Evolutionary conservation across 2,113 vertebrate genomes (phyloP), one percentile per base, ranked within the genome.

Genomic region (Bostrychus sinensis): DNA sequence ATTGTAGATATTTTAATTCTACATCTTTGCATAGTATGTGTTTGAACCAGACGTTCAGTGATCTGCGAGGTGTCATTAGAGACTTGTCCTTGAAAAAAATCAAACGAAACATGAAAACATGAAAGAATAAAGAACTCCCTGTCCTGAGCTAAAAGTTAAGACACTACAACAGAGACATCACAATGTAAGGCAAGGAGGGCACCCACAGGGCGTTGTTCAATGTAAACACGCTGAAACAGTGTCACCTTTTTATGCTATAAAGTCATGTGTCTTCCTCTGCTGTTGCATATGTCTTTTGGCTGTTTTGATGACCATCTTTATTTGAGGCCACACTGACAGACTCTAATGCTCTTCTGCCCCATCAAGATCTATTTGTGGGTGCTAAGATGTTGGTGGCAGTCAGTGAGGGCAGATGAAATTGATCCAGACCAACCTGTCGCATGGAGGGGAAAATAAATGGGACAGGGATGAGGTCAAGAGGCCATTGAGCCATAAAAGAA

Each of bases 351-450:
- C 77, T 69, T 59, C 72, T 72, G 60, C 83, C 72, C 74, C 80
- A 72, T 65, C 32, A 48, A 62, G 78, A 82, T 85, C 83, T 89
- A 88, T 90, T 89, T 85, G 81, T 82, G 81, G 76, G 86, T 87
- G 82, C 86, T 69, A 86, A 81, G 87, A 90, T 88, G 84, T 86
- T 84, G 81, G 70, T 71, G 81, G 86, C 81, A 80, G 79, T 77
- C 72, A 28, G 34, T 9, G 86, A 86, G 86, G 85, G 81, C 85
- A 88, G 81, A 84, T 89, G 88, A 81, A 89, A 86, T 89, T 54
- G 76, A 91, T 89, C 82, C 68, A 76, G 75, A 86, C 85, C 88
- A 86, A 89, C 82, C 86, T 88, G 86, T 86, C 80, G 80, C 81
- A 70, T 72, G 75, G 78, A 81, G 83, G 82, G 82, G 79, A 84